Evolutionary conservation across 2,888 invertebrate genomes (phyloP).

Genomic region (Pseudococcus viburni): DNA sequence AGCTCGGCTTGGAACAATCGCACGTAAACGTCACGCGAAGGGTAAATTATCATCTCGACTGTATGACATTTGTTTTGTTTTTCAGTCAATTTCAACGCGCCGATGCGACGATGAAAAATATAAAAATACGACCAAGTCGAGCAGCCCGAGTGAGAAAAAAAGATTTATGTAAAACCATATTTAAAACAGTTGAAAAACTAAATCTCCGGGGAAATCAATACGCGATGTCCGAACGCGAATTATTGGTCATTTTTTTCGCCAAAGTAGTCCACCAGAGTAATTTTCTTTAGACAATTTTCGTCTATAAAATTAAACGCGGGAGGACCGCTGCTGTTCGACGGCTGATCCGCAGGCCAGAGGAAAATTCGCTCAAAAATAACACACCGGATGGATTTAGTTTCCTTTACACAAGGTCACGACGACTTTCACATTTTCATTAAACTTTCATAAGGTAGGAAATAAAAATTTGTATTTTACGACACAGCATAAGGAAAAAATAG

Average conservation of each 20-base stretch:
- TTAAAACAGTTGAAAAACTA: conserved; percentile 48
- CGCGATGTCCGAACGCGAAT: conserved; percentile 35
- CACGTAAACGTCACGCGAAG: neutral
- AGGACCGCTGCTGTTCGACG: neutral
- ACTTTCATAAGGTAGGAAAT: conserved; percentile 50
- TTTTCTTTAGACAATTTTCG: conserved; percentile 22
- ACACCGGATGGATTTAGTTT: neutral
- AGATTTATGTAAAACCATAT: conserved; percentile 52
- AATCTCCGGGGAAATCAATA: conserved; percentile 48
- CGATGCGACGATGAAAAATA: neutral
- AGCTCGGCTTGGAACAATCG: neutral
- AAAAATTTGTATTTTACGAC: conserved; percentile 55
- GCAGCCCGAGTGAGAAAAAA: neutral
- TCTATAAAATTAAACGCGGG: neutral
- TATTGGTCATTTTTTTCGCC: neutral
- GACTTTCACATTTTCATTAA: conserved; percentile 35
- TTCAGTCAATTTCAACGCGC: conserved; percentile 30
- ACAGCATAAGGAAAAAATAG: neutral
- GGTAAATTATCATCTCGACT: conserved; percentile 28
- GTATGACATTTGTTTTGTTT: conserved; percentile 41
- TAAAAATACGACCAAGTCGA: neutral
- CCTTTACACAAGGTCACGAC: neutral
- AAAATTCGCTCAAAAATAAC: conserved; percentile 3
- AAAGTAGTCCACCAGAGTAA: neutral
- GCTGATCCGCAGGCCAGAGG: too few species aligned